Base-by-base conservation (phyloP, 2,888 invertebrate species). In the Halocaridina rubra region DNA sequence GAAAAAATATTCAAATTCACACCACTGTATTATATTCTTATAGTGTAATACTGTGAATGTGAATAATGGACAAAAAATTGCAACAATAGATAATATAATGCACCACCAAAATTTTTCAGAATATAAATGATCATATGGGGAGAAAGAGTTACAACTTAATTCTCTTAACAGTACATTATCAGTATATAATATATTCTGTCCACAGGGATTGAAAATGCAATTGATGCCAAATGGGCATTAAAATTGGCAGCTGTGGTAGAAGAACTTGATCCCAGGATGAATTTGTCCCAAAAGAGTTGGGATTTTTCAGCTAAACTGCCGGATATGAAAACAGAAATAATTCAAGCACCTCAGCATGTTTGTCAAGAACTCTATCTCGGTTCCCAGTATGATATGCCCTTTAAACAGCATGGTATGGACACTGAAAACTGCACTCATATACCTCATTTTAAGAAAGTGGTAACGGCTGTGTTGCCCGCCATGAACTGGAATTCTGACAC, bases 351-450 rank as follows among this genome's bases (percentile, higher is more conserved):
- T 4, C 19, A 22, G n/a, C 76, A 82, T 2, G 81, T 82, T 10
- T 82, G 76, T 53, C 82, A 53, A 10, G 82, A 82, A 27, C 27
- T 82, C 13, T 76, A 76, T 57, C 33, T 24, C n/a, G 76, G 76
- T 1, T 13, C 27, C 1, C 19, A 24, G 2, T 76, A 82, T 19
- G 82, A 77, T 39, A 13, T 67, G n/a, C 80, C 80, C 2, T 59
- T 67, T n/a, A 32, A 57, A 32, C 59, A 29, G 27, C 61, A 24
- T 8, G 77, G 82, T 1, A 53, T 84, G 33, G 64, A 79, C 10
- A n/a, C 24, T 2, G 72, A 78, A 5, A 61, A 79, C 22, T 57
- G 79, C 46, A 46, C 1, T 16, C 30, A 64, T 3, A 19, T 69
- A 16, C 64, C 64, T 16, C 33, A 59, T 13, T 69, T 78, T 64